A percentile compares a stretch with the other conserved stretches of the same genome.
Evolutionary conservation across 2,888 invertebrate species (phyloP).

Genomic region (Caenorhabditis imperialis): DNA sequence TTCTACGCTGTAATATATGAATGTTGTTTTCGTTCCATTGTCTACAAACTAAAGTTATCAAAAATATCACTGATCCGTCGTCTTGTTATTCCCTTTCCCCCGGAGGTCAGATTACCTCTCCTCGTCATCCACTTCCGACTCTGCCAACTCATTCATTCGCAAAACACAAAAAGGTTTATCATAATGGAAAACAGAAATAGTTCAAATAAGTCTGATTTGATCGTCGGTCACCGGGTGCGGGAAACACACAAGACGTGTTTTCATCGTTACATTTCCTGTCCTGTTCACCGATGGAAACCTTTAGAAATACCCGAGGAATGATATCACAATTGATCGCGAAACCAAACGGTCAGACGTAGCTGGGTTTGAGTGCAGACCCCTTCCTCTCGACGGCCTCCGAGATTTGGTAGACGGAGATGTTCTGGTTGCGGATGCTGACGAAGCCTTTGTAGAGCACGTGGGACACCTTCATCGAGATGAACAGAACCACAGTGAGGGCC

Average conservation of each 20-base stretch:
- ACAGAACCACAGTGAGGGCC: slow-evolving; percentile 46
- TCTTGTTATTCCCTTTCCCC: too few relatives aligned
- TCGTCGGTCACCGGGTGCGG: slow-evolving; percentile 31
- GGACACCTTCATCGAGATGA: slow-evolving; percentile 51
- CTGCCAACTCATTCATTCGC: too few relatives aligned
- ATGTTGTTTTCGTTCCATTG: too few relatives aligned
- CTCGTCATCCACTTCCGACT: too few relatives aligned
- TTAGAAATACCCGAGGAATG: slow-evolving; percentile 43
- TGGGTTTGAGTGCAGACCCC: slow-evolving; percentile 41
- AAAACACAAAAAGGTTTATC: too few relatives aligned
- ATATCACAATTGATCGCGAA: slow-evolving; percentile 38
- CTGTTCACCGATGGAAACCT: slow-evolving; percentile 3
- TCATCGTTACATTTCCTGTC: too few relatives aligned
- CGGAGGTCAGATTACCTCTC: too few relatives aligned
- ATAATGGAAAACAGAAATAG: slow-evolving; percentile 6
- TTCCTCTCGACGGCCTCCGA: slow-evolving; percentile 23
- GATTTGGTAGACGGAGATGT: slow-evolving; percentile 39
- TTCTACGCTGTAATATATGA: too few relatives aligned
- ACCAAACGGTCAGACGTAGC: slow-evolving; percentile 36
- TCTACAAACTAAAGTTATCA: too few relatives aligned
- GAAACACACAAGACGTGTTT: too few relatives aligned
- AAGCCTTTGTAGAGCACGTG: slow-evolving; percentile 59
- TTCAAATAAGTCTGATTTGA: slow-evolving; percentile 27
- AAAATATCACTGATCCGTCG: too few relatives aligned
- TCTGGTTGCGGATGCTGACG: slow-evolving; percentile 41